Evolutionary conservation across 2,888 invertebrate genomes (phyloP).

Genomic region (Leucoma salicis): DNA sequence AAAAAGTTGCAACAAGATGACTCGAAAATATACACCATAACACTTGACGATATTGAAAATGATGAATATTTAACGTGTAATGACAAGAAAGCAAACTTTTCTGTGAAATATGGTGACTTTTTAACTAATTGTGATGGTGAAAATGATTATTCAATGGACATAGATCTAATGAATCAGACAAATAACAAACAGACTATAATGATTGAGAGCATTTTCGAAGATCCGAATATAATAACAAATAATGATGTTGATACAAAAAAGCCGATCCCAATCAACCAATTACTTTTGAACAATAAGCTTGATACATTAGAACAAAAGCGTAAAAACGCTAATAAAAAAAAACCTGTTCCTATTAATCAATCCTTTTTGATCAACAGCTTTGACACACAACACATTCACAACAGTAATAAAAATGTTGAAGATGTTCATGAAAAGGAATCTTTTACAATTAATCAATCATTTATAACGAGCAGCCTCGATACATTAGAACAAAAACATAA

Average conservation of each 20-base stretch:
- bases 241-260: conserved; percentile 5
- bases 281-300: background rate
- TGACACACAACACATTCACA: too few relatives aligned
- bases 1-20: conserved; percentile 23
- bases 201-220: conserved; percentile 1
- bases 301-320: background rate
- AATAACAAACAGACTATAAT: conserved; percentile 15
- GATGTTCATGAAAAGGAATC: conserved; percentile 3
- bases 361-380: too few relatives aligned
- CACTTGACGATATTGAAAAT: conserved; percentile 65
- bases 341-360: too few relatives aligned
- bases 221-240: conserved; percentile 8
- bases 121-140: conserved; percentile 62
- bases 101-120: conserved; percentile 68
- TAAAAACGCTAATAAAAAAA: background rate
- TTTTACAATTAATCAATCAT: background rate
- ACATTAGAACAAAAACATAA: background rate
- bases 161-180: conserved; percentile 24
- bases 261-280: background rate
- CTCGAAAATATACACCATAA: conserved; percentile 42
- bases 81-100: conserved; percentile 61
- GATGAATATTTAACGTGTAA: conserved; percentile 46
- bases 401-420: too few relatives aligned
- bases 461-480: background rate
- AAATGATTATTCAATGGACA: conserved; percentile 43